These are phyloP conservation scores for Cydia pomonella DNA, from an alignment of 1,140 invertebrate species.

Conservation along the genomic window DNA sequence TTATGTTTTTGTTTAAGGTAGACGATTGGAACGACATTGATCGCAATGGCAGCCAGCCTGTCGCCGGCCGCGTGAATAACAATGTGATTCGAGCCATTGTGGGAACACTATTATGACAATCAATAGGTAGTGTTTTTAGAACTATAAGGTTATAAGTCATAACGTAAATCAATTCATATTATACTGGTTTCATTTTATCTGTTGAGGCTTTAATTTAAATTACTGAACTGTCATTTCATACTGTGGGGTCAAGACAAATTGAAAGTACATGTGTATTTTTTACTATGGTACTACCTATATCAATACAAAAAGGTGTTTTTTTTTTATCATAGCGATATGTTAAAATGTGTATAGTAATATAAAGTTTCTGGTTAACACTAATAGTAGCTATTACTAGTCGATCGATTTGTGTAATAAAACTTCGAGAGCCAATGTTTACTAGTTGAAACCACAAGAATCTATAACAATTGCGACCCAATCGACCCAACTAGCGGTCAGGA, in stretches of 20 bases:
- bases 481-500: too few species aligned
- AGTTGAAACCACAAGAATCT: not conserved
- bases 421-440: not conserved
- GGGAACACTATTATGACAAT: constrained; percentile 9
- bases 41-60: constrained; percentile 38
- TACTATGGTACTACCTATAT: too few species aligned
- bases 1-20: constrained; percentile 17
- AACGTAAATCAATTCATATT: not conserved
- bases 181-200: not conserved
- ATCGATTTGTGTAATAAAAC: not conserved
- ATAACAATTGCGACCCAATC: constrained; percentile 1
- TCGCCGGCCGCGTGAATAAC: constrained; percentile 36
- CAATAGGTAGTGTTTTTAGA: not conserved
- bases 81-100: constrained; percentile 19
- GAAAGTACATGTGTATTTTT: too few species aligned
- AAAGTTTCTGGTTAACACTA: not conserved
- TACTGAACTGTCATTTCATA: too few species aligned
- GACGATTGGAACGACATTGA: constrained; percentile 49
- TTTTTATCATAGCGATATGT: too few species aligned
- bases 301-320: too few species aligned
- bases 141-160: not conserved
- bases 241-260: too few species aligned
- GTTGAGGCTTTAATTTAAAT: not conserved
- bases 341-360: too few species aligned
- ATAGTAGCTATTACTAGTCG: not conserved